Base-by-base conservation (phyloP, 2,888 invertebrate species). In the Scaptomyza flava region DNA sequence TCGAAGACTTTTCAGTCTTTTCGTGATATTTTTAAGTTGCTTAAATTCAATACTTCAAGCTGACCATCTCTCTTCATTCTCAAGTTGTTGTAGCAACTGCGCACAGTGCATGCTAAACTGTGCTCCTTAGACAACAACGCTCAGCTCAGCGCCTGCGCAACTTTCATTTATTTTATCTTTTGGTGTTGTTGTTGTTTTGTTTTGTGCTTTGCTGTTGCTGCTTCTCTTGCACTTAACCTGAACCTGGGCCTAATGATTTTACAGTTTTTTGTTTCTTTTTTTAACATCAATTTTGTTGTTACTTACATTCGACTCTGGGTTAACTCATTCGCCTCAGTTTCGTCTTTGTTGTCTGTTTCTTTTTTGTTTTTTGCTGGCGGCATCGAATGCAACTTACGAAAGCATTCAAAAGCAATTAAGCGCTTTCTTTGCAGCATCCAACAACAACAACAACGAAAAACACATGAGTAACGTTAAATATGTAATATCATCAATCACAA, bases 351-450 rank as follows among this genome's bases (percentile, higher is more conserved):
- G 42, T 33, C 46, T 41, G 17, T 23, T n/a, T 46, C 38, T 34
- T 48, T 53, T 71, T 56, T 2, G 33, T 43, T 31, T 50, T 57
- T 71, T 56, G 58, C 67, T 65, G 62, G 56, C 56, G 66, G 77
- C 77, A 57, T 69, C 69, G 66, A 68, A 77, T 77, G 81, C 70
- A 78, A 64, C 81, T 68, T 67, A 77, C 70, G 79, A 81, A 81
- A 81, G 78, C 78, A 81, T 77, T 78, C 77, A 79, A 77, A 81
- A 78, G 81, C 78, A 78, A 81, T 78, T 81, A 78, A 81, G 78
- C 81, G 81, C 77, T 78, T 78, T 78, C 78, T 77, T 78, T 73
- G 54, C 50, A 56, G 70, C 60, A 60, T 50, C 51, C 57, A 67
- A 38, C 46, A 36, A 34, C 42, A 46, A 43, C 42, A 27, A 56